phyloP scores from a whole-genome alignment of 2,888 invertebrate genomes.

The Cantharis flavilabris region DNA sequence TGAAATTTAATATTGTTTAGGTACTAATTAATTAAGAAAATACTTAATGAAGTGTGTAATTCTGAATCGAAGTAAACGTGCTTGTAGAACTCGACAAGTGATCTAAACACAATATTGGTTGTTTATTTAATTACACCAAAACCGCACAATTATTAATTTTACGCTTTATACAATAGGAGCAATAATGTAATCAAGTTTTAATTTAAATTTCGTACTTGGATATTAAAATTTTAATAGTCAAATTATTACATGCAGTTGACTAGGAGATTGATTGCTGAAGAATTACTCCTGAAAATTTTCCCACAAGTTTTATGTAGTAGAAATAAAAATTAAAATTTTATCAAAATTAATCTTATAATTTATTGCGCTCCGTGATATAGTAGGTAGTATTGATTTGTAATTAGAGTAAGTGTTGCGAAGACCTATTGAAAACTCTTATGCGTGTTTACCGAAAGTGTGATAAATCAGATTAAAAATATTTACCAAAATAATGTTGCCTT shows the following conservation, averaged over 20 bases:
- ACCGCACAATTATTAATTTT: slow-evolving; percentile 21
- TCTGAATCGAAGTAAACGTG: slow-evolving; percentile 26
- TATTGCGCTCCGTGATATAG: not conserved
- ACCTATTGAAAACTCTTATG: not conserved
- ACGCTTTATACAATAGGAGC: slow-evolving; percentile 9
- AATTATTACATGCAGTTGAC: not conserved
- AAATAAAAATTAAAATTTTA: not conserved
- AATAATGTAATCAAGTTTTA: not conserved
- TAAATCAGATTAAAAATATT: not conserved
- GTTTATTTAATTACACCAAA: slow-evolving; percentile 25
- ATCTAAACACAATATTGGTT: slow-evolving; percentile 18
- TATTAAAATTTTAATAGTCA: not conserved
- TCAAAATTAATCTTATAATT: not conserved
- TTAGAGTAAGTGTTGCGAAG: not conserved
- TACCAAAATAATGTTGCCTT: not conserved
- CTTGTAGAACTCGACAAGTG: slow-evolving; percentile 23
- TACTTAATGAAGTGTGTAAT: slow-evolving; percentile 24
- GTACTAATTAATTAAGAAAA: slow-evolving; percentile 26
- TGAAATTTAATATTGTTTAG: slow-evolving; percentile 1
- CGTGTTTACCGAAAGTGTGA: not conserved
- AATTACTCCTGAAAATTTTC: not conserved
- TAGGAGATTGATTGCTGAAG: not conserved
- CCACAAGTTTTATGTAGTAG: not conserved
- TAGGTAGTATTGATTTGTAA: not conserved
- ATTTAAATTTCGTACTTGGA: not conserved